Percentiles rank a stretch among this genome's conserved stretches.
These are phyloP conservation scores for Rhodophaea formosa DNA, from an alignment of 2,888 invertebrate genomes.

Conservation along the genomic window DNA sequence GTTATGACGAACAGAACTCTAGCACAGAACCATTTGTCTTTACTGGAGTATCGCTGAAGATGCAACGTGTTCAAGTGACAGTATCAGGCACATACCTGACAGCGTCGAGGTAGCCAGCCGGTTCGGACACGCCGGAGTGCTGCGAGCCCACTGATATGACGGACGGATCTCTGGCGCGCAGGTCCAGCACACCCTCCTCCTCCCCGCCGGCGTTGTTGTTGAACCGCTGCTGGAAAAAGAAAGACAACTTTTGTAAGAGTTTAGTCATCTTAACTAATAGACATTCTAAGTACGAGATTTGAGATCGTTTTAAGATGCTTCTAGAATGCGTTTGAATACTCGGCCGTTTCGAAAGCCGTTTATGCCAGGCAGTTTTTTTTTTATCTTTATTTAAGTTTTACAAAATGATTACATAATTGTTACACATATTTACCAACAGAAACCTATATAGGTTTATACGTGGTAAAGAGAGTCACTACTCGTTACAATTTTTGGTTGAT, in stretches of 20 bases:
- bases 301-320: too few species aligned
- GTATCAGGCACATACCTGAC: slow-evolving; percentile 65
- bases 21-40: slow-evolving; percentile 67
- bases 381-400: too few species aligned
- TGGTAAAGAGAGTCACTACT: too few species aligned
- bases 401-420: too few species aligned
- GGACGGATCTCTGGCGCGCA: slow-evolving; percentile 77
- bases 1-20: slow-evolving; percentile 80
- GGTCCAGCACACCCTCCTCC: slow-evolving; percentile 77
- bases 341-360: too few species aligned
- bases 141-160: slow-evolving; percentile 77
- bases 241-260: neutral
- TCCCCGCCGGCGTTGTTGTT: slow-evolving; percentile 31
- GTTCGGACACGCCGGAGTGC: slow-evolving; percentile 72
- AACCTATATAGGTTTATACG: too few species aligned
- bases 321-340: too few species aligned
- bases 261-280: neutral
- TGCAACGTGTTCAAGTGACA: too few species aligned
- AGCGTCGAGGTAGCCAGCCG: slow-evolving; percentile 73
- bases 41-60: neutral
- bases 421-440: too few species aligned
- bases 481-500: too few species aligned
- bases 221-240: slow-evolving; percentile 45
- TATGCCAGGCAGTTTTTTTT: too few species aligned
- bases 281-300: neutral